A percentile compares a stretch with the other conserved stretches of the same genome.
Evolutionary conservation across 2,797 vertebrate genomes (phyloP).

Genomic region (Sitta carolinensis): DNA sequence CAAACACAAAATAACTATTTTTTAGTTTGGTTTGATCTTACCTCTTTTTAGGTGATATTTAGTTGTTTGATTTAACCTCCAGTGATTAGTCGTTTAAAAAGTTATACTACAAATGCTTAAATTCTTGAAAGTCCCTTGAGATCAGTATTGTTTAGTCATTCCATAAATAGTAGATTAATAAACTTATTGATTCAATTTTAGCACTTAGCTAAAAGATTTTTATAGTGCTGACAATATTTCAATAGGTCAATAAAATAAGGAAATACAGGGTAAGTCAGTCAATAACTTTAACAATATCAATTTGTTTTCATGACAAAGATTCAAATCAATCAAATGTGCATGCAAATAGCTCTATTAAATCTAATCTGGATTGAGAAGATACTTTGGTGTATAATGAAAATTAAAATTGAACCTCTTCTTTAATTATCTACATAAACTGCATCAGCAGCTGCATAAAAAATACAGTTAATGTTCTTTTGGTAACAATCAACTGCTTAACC

Average conservation of each 20-base stretch:
- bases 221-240: constrained; percentile 43
- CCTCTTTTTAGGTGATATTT: background rate
- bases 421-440: constrained; percentile 73
- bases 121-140: background rate
- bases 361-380: constrained; percentile 56
- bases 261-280: constrained; percentile 34
- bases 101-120: background rate
- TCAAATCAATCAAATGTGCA: constrained; percentile 61
- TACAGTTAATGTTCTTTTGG: constrained; percentile 1
- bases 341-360: constrained; percentile 69
- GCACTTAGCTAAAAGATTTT: constrained; percentile 31
- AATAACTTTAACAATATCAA: constrained; percentile 59
- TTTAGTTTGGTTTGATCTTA: background rate
- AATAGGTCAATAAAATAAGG: constrained; percentile 54
- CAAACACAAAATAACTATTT: background rate
- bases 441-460: constrained; percentile 56
- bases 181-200: constrained; percentile 45
- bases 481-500: constrained; percentile 57
- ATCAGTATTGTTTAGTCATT: background rate
- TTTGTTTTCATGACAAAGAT: constrained; percentile 66
- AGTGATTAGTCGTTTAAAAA: background rate
- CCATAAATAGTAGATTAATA: background rate
- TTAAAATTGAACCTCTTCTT: constrained; percentile 71
- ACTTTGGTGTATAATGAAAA: constrained; percentile 70
- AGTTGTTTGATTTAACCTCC: background rate